Conservation (phyloP, 1,140 invertebrate genomes). For the Saccostrea glomerata region DNA sequence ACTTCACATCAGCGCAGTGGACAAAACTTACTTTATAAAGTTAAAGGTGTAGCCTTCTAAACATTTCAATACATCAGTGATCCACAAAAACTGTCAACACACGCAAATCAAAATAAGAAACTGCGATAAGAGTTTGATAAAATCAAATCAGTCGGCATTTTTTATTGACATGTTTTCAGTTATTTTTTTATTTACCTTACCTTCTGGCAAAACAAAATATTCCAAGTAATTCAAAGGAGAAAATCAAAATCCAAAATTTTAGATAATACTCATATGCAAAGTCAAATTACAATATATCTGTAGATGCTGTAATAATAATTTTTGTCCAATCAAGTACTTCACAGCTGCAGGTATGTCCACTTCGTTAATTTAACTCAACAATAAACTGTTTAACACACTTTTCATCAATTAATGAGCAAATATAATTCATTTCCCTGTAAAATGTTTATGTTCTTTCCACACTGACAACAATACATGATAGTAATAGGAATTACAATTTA, state of each 20-base stretch:
- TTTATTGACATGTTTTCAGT: background rate
- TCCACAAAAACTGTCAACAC: constrained; percentile 22
- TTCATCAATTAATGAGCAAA: background rate
- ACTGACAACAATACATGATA: constrained; percentile 23
- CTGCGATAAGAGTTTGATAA: constrained; percentile 25
- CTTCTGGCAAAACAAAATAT: background rate
- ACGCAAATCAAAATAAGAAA: constrained; percentile 22
- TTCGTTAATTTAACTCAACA: background rate
- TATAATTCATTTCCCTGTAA: background rate
- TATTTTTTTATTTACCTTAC: background rate
- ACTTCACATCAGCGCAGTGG: background rate
- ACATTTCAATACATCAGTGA: constrained; percentile 18
- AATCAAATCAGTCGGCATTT: constrained; percentile 8
- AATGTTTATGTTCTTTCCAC: background rate
- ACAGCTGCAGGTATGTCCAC: background rate
- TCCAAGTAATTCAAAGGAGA: background rate
- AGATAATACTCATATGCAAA: background rate
- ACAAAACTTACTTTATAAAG: constrained; percentile 12
- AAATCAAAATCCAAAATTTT: background rate
- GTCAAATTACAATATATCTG: background rate
- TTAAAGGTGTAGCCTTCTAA: constrained; percentile 4
- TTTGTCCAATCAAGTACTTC: background rate
- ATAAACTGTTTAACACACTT: background rate
- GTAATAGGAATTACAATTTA: constrained; percentile 26
- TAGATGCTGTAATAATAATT: background rate